Conservation (phyloP, 2,888 invertebrate genomes). For the Cecidostiba fungosa region DNA sequence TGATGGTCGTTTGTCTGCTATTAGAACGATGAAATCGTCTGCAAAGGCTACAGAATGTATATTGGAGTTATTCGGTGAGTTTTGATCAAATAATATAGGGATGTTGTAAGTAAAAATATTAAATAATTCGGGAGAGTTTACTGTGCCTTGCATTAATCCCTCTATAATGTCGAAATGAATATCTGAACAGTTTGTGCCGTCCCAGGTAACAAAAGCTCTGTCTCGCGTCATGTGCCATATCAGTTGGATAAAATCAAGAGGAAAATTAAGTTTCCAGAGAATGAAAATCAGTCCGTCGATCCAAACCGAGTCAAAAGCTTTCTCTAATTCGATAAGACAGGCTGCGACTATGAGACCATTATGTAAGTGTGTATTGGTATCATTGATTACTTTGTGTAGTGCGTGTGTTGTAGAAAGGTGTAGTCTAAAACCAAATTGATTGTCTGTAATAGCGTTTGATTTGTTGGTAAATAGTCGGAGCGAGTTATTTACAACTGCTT, state of each 20-base stretch:
- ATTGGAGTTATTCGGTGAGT: not conserved
- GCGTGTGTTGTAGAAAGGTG: conserved; percentile 64
- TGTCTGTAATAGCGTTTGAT: conserved; percentile 48
- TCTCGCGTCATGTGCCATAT: conserved; percentile 49
- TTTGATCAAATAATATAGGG: conserved; percentile 60
- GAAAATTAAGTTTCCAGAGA: conserved; percentile 24
- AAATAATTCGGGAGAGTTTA: conserved; percentile 64
- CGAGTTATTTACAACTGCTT: conserved; percentile 54
- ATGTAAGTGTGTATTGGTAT: conserved; percentile 39
- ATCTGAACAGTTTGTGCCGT: not conserved
- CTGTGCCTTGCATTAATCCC: conserved; percentile 64
- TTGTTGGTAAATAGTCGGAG: conserved; percentile 12
- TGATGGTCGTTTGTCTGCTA: not conserved
- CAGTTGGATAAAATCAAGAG: conserved; percentile 8
- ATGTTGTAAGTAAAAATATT: conserved; percentile 61
- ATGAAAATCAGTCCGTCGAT: conserved; percentile 51
- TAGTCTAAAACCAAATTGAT: conserved; percentile 64
- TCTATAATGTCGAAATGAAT: conserved; percentile 30
- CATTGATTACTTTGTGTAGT: conserved; percentile 39
- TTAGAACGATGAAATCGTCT: conserved; percentile 61
- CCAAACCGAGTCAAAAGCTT: conserved; percentile 61
- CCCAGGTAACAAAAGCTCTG: conserved; percentile 61
- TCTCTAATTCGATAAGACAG: conserved; percentile 55
- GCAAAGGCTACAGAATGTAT: conserved; percentile 61
- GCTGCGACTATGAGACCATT: conserved; percentile 44